Base-by-base conservation (phyloP, 1,140 invertebrate species). In the Trichoplusia ni region DNA sequence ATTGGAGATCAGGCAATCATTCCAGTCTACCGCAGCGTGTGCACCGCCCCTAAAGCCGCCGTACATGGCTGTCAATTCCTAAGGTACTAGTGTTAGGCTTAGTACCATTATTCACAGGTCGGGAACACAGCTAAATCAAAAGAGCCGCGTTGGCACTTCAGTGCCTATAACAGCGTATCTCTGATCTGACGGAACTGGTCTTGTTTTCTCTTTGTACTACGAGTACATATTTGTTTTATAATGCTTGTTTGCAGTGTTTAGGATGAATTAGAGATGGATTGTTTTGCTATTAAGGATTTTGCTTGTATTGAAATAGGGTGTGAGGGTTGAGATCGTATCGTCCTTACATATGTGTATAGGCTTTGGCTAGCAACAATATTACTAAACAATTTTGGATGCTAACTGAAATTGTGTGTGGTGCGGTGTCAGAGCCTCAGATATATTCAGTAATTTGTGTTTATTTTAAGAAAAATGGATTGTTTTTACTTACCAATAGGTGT, bases 61-160 rank as follows among this genome's bases (percentile, higher is more conserved):
- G 37, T 64, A 69, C 61, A 73, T 68, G 70, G 66, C 51, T 64
- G 60, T 54, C 59, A 65, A 54, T 69, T 33, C 59, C 14, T 31
- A 47, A 49, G 29, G 46, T 49, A 49, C 46, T 21, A 19, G 47
- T 51, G 25, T 27, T 27, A 42, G 8, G 19, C 35, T 31, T 6
- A 37, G 23, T 35, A 27, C 60, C 69, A 72, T 75, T 76, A 76
- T 73, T 68, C 53, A 64, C 61, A 8, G 59, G 33, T 51, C 47
- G 54, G 62, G 64, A 68, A 64, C 63, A 64, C 66, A 64, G 67
- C 62, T 75, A 71, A 73, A 71, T 77, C 73, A 75, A 78, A 76
- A 68, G 70, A 27, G 51, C 67, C 76, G 73, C 73, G 51, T 60
- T 73, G 54, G 51, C 71, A 70, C 73, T 68, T 51, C 62, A 37